These are phyloP conservation scores for Alauda arvensis DNA, from an alignment of 2,797 vertebrate genomes.

Conservation along the genomic window DNA sequence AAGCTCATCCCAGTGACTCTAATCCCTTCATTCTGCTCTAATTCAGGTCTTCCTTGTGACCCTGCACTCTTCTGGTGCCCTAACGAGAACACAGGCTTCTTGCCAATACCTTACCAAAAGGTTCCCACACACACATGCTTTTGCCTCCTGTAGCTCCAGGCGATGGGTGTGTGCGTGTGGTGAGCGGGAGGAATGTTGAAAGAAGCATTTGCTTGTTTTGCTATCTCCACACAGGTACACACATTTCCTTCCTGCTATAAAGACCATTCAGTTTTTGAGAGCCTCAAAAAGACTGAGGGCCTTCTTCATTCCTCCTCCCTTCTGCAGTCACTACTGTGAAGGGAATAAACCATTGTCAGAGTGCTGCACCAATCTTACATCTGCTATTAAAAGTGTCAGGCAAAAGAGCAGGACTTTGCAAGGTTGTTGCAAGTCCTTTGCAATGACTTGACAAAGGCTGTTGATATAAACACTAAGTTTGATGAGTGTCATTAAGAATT, in stretches of 20 bases:
- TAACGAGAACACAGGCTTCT: not conserved
- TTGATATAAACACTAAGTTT: not conserved
- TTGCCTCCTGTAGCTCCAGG: constrained; percentile 27
- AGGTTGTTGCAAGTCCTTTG: not conserved
- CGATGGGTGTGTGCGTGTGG: not conserved
- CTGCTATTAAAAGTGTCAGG: not conserved
- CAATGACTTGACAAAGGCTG: not conserved
- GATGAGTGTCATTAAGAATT: not conserved
- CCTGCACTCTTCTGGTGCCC: not conserved
- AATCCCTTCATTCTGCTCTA: not conserved
- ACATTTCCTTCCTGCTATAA: constrained; percentile 45
- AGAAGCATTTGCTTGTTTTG: constrained; percentile 33
- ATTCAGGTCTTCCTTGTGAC: not conserved
- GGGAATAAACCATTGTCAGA: not conserved
- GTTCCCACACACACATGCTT: not conserved
- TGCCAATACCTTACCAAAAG: not conserved
- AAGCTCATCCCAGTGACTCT: not conserved
- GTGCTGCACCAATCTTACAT: not conserved
- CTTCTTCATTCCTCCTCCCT: not conserved
- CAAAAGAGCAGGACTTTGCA: not conserved
- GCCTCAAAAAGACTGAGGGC: too few species aligned
- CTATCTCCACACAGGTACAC: constrained; percentile 23
- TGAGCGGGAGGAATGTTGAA: constrained; percentile 27
- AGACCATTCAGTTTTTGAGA: not conserved
- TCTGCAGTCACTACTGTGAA: not conserved